Conservation (phyloP, 2,113 vertebrate genomes). For the Rhea pennata region DNA sequence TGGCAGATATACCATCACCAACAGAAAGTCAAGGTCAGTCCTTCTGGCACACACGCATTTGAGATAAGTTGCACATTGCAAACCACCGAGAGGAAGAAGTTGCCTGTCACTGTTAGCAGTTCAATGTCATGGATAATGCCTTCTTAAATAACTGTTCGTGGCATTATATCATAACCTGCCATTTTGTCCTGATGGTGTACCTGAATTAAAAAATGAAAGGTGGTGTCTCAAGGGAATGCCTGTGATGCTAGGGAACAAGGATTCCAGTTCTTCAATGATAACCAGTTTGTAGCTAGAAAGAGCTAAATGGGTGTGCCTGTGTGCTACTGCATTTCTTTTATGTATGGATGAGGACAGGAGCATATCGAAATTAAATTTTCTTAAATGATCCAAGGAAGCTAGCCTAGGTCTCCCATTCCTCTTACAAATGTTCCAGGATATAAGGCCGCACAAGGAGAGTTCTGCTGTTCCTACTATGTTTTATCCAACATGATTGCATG, state of each 20-base stretch:
- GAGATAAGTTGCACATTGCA: not conserved
- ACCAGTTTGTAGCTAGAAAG: not conserved
- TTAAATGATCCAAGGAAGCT: not conserved
- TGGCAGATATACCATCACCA: slow-evolving; percentile 99
- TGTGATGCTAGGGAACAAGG: not conserved
- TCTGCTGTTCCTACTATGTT: not conserved
- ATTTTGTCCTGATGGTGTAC: rapidly evolving
- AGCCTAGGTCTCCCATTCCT: not conserved
- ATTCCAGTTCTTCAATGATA: not conserved
- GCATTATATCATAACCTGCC: not conserved
- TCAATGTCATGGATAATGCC: not conserved
- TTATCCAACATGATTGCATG: not conserved
- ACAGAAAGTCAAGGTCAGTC: slow-evolving; percentile 97
- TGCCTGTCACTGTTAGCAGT: not conserved
- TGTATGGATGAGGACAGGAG: not conserved
- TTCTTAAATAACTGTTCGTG: not conserved
- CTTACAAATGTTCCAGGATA: not conserved
- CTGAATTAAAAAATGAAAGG: not conserved
- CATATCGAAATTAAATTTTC: not conserved
- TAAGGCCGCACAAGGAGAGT: not conserved
- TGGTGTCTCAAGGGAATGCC: not conserved
- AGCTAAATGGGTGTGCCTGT: not conserved
- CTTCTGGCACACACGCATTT: not conserved
- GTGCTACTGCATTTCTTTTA: not conserved
- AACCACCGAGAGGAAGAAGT: not conserved